A percentile compares a stretch with the other conserved stretches of the same genome.
Evolutionary conservation across 2,797 vertebrate genomes (phyloP).

Genomic region (Lacerta viridis): DNA sequence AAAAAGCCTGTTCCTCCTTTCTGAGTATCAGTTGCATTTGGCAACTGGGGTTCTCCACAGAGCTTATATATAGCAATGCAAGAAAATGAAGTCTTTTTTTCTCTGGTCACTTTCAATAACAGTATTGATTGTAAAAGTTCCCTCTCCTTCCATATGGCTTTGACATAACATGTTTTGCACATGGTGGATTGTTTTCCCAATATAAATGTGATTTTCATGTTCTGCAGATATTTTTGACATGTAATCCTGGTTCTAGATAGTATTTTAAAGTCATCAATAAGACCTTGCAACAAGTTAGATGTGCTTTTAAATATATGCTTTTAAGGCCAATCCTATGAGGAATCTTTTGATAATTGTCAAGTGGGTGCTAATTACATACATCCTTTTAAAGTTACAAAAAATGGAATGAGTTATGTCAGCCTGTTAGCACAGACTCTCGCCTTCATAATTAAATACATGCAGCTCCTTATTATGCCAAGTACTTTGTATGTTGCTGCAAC

Average conservation of each 20-base stretch:
- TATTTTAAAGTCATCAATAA: constrained; percentile 27
- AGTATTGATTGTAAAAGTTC: not conserved
- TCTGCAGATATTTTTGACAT: constrained; percentile 46
- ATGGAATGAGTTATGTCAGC: constrained; percentile 21
- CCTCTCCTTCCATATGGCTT: no score
- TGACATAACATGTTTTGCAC: not conserved
- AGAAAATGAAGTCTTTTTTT: not conserved
- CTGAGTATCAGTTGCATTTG: not conserved
- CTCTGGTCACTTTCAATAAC: not conserved
- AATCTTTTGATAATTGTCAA: constrained; percentile 25
- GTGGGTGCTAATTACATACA: constrained; percentile 17
- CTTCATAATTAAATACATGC: constrained; percentile 58
- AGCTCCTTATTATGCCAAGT: constrained; percentile 68
- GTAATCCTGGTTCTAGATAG: constrained; percentile 11
- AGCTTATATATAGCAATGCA: not conserved
- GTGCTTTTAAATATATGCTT: constrained; percentile 15
- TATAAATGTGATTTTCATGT: constrained; percentile 40
- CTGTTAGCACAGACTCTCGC: constrained; percentile 51
- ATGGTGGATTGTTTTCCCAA: constrained; percentile 49
- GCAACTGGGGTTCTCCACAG: not conserved
- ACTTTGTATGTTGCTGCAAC: constrained; percentile 50
- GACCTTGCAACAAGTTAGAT: constrained; percentile 38
- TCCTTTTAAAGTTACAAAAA: constrained; percentile 29
- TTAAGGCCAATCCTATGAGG: constrained; percentile 34
- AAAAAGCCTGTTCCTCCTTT: not conserved